A percentile compares a stretch with the other conserved stretches of the same genome.
phyloP scores from a whole-genome alignment of 1,140 invertebrate genomes.

The Solen grandis region DNA sequence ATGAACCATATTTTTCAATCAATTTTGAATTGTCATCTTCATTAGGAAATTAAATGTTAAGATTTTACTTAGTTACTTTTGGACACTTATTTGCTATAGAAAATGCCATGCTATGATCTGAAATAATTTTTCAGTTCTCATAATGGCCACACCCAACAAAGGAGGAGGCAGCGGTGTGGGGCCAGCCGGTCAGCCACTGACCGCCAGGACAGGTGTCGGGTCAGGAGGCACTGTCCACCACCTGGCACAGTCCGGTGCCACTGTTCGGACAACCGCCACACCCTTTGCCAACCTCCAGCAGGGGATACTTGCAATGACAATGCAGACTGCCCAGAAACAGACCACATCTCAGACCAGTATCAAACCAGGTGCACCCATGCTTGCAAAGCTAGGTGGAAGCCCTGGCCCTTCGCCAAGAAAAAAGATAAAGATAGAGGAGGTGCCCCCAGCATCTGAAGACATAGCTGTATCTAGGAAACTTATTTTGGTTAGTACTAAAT shows the following conservation, averaged over 20 bases:
- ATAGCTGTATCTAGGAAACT: slow-evolving; percentile 72
- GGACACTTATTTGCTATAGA: neutral
- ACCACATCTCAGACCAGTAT: slow-evolving; percentile 42
- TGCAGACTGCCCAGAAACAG: slow-evolving; percentile 29
- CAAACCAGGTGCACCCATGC: neutral
- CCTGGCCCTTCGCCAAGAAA: slow-evolving; percentile 76
- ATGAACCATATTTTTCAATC: neutral
- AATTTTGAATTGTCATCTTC: neutral
- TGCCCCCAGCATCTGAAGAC: slow-evolving; percentile 71
- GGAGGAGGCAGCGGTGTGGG: neutral
- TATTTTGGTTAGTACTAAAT: too few species aligned
- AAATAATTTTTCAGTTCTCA: neutral
- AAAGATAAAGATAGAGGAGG: slow-evolving; percentile 78
- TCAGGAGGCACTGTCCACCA: slow-evolving; percentile 4
- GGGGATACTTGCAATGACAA: slow-evolving; percentile 3
- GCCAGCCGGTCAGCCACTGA: neutral
- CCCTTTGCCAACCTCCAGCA: neutral
- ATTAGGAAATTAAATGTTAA: neutral
- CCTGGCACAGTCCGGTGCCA: neutral
- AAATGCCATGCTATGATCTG: too few species aligned
- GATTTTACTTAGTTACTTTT: neutral
- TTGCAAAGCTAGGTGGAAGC: slow-evolving; percentile 8
- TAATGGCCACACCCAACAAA: slow-evolving; percentile 27
- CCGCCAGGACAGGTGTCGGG: neutral
- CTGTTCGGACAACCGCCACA: neutral